Conservation (phyloP, 2,888 invertebrate species). For the Epirrhoe alternata region DNA sequence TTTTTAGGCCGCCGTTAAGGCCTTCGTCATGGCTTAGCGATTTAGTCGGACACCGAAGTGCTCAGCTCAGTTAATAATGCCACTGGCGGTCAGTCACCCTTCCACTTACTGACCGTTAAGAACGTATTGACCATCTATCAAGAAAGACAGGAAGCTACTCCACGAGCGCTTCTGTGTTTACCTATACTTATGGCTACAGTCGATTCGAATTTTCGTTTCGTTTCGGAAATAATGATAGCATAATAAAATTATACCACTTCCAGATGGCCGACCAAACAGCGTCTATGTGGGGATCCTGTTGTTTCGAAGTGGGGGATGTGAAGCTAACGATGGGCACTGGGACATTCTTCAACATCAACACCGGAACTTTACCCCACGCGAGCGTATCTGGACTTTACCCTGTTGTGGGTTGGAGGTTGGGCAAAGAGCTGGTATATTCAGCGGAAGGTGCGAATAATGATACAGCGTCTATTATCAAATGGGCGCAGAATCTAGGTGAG, state of each 20-base stretch:
- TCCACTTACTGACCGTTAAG: too few species aligned
- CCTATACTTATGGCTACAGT: too few species aligned
- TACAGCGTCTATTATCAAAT: conserved; percentile 94
- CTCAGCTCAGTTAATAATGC: too few species aligned
- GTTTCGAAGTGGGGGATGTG: conserved; percentile 90
- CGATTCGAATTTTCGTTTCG: too few species aligned
- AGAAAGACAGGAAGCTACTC: too few species aligned
- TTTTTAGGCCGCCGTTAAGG: too few species aligned
- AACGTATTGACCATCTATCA: too few species aligned
- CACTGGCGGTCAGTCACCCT: too few species aligned
- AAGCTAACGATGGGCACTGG: conserved; percentile 97
- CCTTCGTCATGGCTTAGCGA: too few species aligned
- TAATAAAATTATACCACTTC: conserved; percentile 1
- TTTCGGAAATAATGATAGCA: not conserved
- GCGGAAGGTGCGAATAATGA: conserved; percentile 96
- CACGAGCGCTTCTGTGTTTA: too few species aligned
- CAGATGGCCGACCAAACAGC: conserved; percentile 96
- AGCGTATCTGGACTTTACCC: conserved; percentile 95
- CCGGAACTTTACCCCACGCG: conserved; percentile 90
- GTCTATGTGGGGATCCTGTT: conserved; percentile 94
- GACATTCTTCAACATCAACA: conserved; percentile 94
- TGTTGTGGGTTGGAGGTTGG: conserved; percentile 92
- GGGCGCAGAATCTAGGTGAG: conserved; percentile 90
- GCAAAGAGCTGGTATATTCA: conserved; percentile 85
- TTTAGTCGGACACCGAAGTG: too few species aligned